phyloP scores from a whole-genome alignment of 2,113 vertebrate species.

The Mystacornis crossleyi region DNA sequence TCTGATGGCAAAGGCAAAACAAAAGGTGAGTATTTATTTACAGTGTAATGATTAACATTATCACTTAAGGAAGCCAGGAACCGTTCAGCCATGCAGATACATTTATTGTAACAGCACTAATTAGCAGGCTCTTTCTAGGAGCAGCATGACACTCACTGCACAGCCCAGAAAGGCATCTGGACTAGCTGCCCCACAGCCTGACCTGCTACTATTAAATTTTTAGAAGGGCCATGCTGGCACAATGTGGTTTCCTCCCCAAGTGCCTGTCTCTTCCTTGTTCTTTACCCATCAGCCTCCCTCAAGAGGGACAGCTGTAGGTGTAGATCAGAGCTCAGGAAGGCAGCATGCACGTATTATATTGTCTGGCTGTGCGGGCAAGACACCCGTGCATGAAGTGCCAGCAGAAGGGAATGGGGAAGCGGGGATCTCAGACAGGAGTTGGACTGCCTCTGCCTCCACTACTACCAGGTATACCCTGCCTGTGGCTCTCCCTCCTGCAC shows the following conservation, averaged over 20 bases:
- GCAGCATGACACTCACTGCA: neutral
- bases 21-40: neutral
- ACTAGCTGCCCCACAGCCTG: neutral
- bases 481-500: neutral
- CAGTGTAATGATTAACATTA: neutral
- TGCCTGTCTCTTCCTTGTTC: neutral
- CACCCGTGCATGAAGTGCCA: neutral
- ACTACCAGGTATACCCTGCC: neutral
- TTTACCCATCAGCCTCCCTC: neutral
- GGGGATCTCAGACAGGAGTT: neutral
- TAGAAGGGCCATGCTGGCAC: neutral
- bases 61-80: neutral
- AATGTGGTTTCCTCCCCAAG: neutral
- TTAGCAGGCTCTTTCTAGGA: neutral
- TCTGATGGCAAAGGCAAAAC: neutral
- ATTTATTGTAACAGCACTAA: neutral
- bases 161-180: neutral
- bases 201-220: neutral
- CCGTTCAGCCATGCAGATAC: slow-evolving; percentile 1
- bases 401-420: neutral
- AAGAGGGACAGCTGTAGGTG: neutral
- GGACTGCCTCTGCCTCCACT: neutral
- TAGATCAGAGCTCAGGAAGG: neutral
- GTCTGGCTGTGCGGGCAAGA: neutral
- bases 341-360: rapidly evolving